Evolutionary conservation across 2,888 invertebrate species (phyloP).

Genomic region (Linyphia triangularis): DNA sequence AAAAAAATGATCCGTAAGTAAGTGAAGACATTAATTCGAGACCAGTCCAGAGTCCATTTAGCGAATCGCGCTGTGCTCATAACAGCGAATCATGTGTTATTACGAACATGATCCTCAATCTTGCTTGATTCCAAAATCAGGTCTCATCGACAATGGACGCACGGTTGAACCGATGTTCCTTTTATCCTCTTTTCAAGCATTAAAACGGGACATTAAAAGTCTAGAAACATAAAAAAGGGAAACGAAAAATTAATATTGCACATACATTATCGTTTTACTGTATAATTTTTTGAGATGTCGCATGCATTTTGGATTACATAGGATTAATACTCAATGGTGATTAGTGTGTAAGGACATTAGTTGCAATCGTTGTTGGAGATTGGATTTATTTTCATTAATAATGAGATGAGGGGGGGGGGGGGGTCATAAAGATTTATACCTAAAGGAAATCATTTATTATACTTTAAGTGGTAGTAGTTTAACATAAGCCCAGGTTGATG

Average conservation of each 20-base stretch:
- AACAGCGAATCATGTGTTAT: constrained; percentile 25
- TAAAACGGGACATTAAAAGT: constrained; percentile 42
- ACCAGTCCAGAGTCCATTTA: constrained; percentile 45
- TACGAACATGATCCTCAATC: constrained; percentile 13
- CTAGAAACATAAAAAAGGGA: background rate
- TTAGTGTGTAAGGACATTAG: background rate
- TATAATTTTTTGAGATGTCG: constrained; percentile 4
- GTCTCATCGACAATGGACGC: constrained; percentile 16
- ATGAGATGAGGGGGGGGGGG: background rate
- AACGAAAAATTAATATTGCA: constrained; percentile 53
- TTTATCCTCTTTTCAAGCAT: background rate
- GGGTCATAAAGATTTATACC: background rate
- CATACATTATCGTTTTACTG: constrained; percentile 19
- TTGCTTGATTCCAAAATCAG: constrained; percentile 16
- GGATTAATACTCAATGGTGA: background rate
- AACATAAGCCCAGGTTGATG: no score
- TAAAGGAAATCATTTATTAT: background rate
- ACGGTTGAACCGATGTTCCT: constrained; percentile 1
- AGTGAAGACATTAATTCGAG: constrained; percentile 52
- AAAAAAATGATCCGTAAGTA: background rate
- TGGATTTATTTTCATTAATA: background rate
- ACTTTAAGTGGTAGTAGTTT: background rate
- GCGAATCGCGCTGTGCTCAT: constrained; percentile 17
- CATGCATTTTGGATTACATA: constrained; percentile 50
- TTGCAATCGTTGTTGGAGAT: background rate